A percentile compares a stretch with the other conserved stretches of the same genome.
phyloP scores from a whole-genome alignment of 2,113 vertebrate genomes.

The Grammatotria lemairii region DNA sequence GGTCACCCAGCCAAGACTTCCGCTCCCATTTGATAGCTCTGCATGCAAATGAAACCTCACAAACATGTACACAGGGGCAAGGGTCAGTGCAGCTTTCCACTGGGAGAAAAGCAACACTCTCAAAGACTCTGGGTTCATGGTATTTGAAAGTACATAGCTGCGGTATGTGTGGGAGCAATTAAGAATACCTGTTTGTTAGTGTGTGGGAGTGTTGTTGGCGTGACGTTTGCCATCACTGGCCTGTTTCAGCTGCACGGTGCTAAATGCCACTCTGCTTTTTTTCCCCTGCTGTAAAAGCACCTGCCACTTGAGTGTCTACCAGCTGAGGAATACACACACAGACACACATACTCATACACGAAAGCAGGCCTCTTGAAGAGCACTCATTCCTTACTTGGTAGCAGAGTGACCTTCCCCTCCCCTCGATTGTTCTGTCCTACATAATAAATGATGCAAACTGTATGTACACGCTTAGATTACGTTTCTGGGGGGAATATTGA shows the following conservation, averaged over 20 bases:
- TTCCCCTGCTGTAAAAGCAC: constrained; percentile 52
- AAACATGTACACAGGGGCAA: constrained; percentile 64
- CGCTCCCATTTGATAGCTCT: constrained; percentile 50
- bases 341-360: constrained; percentile 1
- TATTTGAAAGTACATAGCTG: background rate
- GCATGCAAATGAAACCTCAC: constrained; percentile 68
- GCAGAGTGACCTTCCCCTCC: constrained; percentile 33
- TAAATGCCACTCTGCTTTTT: constrained; percentile 56
- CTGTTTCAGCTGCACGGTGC: constrained; percentile 53
- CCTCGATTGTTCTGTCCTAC: background rate
- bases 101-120: constrained; percentile 28
- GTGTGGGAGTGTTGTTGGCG: constrained; percentile 9
- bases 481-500: background rate
- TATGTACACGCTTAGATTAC: background rate
- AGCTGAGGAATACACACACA: constrained; percentile 23
- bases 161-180: background rate
- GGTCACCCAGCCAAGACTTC: constrained; percentile 54
- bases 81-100: constrained; percentile 49
- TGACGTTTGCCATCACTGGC: constrained; percentile 5
- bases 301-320: constrained; percentile 58
- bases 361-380: constrained; percentile 20
- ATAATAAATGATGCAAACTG: constrained; percentile 15
- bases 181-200: constrained; percentile 10
- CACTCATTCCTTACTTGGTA: constrained; percentile 61
- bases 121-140: background rate